These are phyloP conservation scores for Carabus problematicus DNA, from an alignment of 2,888 invertebrate genomes.

Conservation along the genomic window DNA sequence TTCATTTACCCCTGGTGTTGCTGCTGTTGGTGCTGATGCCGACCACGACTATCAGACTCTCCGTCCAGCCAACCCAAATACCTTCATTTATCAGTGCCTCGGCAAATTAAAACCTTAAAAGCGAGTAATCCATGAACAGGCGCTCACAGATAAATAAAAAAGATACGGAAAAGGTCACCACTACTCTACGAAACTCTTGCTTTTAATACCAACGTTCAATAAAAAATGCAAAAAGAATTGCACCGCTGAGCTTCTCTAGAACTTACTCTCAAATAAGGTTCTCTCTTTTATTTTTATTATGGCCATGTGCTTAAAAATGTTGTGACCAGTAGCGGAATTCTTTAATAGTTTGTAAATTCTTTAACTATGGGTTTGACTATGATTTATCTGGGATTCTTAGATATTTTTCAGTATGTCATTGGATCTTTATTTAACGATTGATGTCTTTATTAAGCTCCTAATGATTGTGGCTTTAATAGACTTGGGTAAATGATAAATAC, in stretches of 20 bases:
- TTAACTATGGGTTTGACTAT: conserved; percentile 14
- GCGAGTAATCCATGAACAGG: conserved; percentile 40
- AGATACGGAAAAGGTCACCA: conserved; percentile 37
- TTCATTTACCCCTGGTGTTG: conserved; percentile 21
- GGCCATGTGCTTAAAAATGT: conserved; percentile 34
- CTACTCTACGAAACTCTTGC: background rate
- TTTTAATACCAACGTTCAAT: too few species aligned
- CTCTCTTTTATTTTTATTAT: conserved; percentile 25
- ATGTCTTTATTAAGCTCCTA: too few species aligned
- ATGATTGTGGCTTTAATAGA: too few species aligned
- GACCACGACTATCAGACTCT: conserved; percentile 5
- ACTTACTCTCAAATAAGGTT: background rate
- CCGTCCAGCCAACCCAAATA: conserved; percentile 31
- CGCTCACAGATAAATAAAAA: conserved; percentile 37
- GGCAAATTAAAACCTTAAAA: conserved; percentile 42
- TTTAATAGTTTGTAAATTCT: conserved; percentile 29
- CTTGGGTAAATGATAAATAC: too few species aligned
- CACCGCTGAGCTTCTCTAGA: background rate
- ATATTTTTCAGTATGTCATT: too few species aligned
- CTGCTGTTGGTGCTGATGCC: too few species aligned
- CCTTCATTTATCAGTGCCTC: conserved; percentile 41
- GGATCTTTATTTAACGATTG: too few species aligned
- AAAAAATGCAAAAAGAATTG: background rate
- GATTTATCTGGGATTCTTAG: conserved; percentile 16
- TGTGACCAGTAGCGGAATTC: conserved; percentile 40